Evolutionary conservation across 2,113 vertebrate species (phyloP), one percentile per base, ranked within the genome.

Genomic region (Erpornis zantholeuca): DNA sequence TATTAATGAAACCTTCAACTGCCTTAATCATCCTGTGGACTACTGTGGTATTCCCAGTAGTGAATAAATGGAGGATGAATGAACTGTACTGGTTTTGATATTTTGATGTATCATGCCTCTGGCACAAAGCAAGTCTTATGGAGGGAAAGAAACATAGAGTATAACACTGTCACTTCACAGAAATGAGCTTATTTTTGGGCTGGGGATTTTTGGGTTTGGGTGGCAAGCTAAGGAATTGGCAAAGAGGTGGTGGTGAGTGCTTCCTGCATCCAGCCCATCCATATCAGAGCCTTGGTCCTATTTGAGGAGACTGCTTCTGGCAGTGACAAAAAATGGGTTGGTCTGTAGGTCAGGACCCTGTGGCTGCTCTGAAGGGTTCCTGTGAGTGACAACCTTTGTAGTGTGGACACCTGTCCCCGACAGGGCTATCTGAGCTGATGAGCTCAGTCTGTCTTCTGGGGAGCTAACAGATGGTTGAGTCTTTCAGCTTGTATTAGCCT

Each of bases 1-100:
- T 95, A 97, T 96, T 96, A 97, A 96, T 96, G 95, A 96, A 96
- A 95, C 93, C 92, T 96, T 96, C 90, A 96, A 82, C 95, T 90
- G 94, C 84, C 90, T 93, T 96, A 96, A 96, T 97, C 93, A 96
- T 92, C 79, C 79, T 75, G 71, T 88, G 94, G 90, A 88, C 93
- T 93, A 82, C 82, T 88, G 82, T 90, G 90, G 88, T 95, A 96
- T 96, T 96, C 94, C 94, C 95, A 94, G 68, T 95, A 90, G 93
- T 92, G 93, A 96, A 90, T 86, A 96, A 96, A 90, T 90, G 71
- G 93, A 90, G 87, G 88, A 94, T 96, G 90, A 96, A 93, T 93
- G 88, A 93, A 64, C 68, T 86, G 71, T 68, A 95, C 71, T 90
- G 85, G 94, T 93, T 97, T 96, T 95, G 95, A 95, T 88, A 97